Conservation (phyloP, 64 coral and sea anemone species). For the Montipora foliosa region DNA sequence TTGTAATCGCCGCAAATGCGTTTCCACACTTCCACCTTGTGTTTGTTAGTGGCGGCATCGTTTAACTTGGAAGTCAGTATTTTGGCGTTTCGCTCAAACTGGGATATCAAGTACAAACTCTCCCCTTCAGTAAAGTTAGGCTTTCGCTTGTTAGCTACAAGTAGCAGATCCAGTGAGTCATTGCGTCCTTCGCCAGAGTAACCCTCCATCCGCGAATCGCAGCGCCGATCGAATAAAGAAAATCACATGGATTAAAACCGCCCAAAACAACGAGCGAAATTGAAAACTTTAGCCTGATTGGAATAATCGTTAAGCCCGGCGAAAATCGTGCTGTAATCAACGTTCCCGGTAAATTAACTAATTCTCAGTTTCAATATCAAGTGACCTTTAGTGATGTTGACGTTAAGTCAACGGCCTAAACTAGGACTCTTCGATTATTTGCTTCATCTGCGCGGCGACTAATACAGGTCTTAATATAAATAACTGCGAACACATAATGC, state of each 20-base stretch:
- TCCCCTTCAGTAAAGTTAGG: conserved; percentile 74
- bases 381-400: conserved; percentile 47
- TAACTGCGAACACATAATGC: neutral
- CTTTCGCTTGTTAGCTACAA: conserved; percentile 56
- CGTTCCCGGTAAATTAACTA: neutral
- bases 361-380: neutral
- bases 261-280: neutral
- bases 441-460: neutral
- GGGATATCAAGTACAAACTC: conserved; percentile 56
- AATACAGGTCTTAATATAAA: conserved; percentile 58
- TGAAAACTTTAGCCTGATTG: neutral
- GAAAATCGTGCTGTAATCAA: conserved; percentile 26
- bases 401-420: conserved; percentile 41
- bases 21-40: conserved; percentile 74
- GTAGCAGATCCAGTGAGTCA: conserved; percentile 16
- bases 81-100: conserved; percentile 59
- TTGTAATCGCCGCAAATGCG: conserved; percentile 60
- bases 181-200: conserved; percentile 11
- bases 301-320: neutral
- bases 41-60: conserved; percentile 59
- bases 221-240: neutral
- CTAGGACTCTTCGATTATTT: neutral
- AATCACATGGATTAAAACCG: conserved; percentile 12
- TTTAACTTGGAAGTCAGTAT: conserved; percentile 66
- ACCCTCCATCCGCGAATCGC: neutral